phyloP scores from a whole-genome alignment of 2,797 vertebrate genomes.

The Enteromius argenteus region DNA sequence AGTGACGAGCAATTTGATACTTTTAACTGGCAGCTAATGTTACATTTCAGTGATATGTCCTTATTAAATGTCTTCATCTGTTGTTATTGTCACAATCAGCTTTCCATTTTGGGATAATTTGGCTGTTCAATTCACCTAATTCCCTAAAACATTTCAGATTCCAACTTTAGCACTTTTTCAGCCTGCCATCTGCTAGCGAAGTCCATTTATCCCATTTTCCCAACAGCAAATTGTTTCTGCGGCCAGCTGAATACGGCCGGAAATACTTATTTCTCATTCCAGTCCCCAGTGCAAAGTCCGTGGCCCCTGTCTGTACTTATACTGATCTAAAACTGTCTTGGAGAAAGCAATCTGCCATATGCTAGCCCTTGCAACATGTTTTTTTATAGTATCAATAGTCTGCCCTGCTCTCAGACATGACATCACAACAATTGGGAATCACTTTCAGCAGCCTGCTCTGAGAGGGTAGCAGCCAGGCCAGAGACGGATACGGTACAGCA shows the following conservation, averaged over 20 bases:
- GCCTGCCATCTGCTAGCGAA: constrained; percentile 47
- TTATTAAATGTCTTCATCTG: constrained; percentile 31
- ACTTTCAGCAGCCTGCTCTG: constrained; percentile 70
- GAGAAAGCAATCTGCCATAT: constrained; percentile 81
- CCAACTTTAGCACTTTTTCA: constrained; percentile 47
- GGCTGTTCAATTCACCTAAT: constrained; percentile 31
- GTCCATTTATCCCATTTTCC: constrained; percentile 77
- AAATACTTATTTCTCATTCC: constrained; percentile 86
- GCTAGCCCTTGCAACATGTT: constrained; percentile 74
- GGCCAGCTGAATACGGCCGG: constrained; percentile 82
- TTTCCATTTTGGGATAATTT: constrained; percentile 28
- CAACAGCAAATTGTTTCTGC: constrained; percentile 84
- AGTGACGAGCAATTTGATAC: constrained; percentile 16
- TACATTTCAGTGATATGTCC: constrained; percentile 10
- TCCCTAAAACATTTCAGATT: constrained; percentile 49
- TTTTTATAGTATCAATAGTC: constrained; percentile 77
- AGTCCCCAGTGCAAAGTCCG: constrained; percentile 80
- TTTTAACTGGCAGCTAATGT: constrained; percentile 39
- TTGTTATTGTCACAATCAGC: constrained; percentile 30
- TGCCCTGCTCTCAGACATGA: constrained; percentile 77
- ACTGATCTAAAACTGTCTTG: constrained; percentile 65
- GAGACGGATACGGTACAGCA: constrained; percentile 7
- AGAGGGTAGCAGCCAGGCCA: constrained; percentile 22
- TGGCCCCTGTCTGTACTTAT: constrained; percentile 82
- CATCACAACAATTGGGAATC: constrained; percentile 80